Percentiles rank a stretch among this genome's conserved stretches.
Conservation (phyloP, 2,888 invertebrate genomes). For the Trachelus tabidus region DNA sequence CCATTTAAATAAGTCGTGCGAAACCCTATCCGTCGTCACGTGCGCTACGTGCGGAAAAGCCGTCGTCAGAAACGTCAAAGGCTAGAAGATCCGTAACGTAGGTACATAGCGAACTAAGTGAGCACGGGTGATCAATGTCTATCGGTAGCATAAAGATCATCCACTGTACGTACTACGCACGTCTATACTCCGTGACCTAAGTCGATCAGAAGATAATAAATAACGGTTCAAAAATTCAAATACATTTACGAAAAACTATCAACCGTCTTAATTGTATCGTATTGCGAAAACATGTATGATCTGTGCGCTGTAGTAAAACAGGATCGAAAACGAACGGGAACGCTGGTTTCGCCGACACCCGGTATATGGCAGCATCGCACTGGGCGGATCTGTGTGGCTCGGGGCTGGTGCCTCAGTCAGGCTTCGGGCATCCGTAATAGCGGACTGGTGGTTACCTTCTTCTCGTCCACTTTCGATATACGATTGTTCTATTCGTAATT, state of each 20-base stretch:
- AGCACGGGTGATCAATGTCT: not conserved
- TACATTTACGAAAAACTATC: not conserved
- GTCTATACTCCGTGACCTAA: not conserved
- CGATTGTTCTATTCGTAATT: not conserved
- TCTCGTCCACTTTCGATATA: not conserved
- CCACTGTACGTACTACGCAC: not conserved
- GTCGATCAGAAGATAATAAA: not conserved
- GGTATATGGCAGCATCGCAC: slow-evolving; percentile 1
- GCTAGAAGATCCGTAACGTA: not conserved
- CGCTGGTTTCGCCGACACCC: not conserved
- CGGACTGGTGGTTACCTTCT: slow-evolving; percentile 32
- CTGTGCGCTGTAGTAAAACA: not conserved
- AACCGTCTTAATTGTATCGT: not conserved
- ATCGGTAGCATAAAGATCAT: not conserved
- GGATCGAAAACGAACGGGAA: not conserved
- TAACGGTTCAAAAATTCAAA: not conserved
- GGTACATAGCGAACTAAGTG: not conserved
- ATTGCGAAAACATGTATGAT: not conserved
- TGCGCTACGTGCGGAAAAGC: not conserved
- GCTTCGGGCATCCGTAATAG: slow-evolving; percentile 55
- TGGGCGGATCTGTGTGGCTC: slow-evolving; percentile 19
- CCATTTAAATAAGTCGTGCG: not conserved
- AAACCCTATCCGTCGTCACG: not conserved
- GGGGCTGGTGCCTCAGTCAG: slow-evolving; percentile 54
- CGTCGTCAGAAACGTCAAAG: not conserved